Evolutionary conservation across 2,113 vertebrate genomes (phyloP), one percentile per base, ranked within the genome.

Genomic region (Paramisgurnus dabryanus): DNA sequence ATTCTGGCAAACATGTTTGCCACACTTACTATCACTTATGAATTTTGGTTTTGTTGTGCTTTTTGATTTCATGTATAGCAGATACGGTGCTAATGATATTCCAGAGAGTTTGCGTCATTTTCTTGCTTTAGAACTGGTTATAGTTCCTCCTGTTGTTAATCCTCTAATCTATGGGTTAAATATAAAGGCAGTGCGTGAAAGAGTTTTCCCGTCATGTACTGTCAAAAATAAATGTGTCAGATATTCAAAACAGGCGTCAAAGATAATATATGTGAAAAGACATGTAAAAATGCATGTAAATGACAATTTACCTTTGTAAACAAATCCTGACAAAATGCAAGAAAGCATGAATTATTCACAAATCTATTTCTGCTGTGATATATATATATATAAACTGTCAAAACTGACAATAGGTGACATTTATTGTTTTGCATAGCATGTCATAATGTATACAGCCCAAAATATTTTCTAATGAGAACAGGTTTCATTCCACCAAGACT

Each of bases 1-100:
- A 63, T 85, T 85, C 50, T 82, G 81, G 83, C 76, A 79, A 39
- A 85, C 80, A 3, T 82, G 83, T 74, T 55, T 82, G 18, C 83
- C 80, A 53, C 83, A 85, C 45, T 58, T 85, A 13, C 27, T 85
- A 2, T 80, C 67, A 10, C 49, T 85, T 8, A 13, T 80, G 3
- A 85, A 85, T 53, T 70, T 80, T 13, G 72, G 67, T 17, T 15
- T 76, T 39, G 67, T 76, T 50, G 6, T 76, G 4, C 17, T 85
- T 6, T 85, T 85, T 69, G 83, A 85, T 22, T 1, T 53, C 3
- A 69, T 76, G 70, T 83, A 79, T 53, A 83, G 34, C 13, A 72
- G 66, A 63, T 83, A 83, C 61, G 82, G 57, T 8, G 9, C 71
- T n/a, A 68, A 65, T 17, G 47, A 80, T 0, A 50, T 80, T 34